Evolutionary conservation across 2,888 invertebrate species (phyloP), one percentile per base, ranked within the genome.

Genomic region (Drosophila acutilabella): DNA sequence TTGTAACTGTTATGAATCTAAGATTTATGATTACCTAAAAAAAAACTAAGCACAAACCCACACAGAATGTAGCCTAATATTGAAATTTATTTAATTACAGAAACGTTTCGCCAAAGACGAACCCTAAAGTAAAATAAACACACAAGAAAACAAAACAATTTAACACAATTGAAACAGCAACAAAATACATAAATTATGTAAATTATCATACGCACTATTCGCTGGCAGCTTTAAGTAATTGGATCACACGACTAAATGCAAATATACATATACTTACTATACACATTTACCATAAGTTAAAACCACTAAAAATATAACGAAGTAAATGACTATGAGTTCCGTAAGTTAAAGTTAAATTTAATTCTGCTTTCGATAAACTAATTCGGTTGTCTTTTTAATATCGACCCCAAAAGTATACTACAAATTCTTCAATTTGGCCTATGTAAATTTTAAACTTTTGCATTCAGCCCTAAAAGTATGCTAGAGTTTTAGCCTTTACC

Each of bases 101-200:
- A 93, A 93, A 92, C 93, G 93, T 91, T 92, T 93, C 92, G 92
- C 90, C 90, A 91, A 91, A 90, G 90, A 91, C 80, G 91, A 91
- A 80, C 79, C 86, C 88, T 75, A 75, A 30, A 30, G 68, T 78
- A 73, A 56, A 80, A 65, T 68, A 68, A 62, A 71, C 56, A 71
- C 64, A 62, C 62, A 71, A 69, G 53, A 62, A 75, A 66, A 74
- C 64, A 53, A 58, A 18, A 52, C 57, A 57, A 65, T 30, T 59
- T 75, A 74, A 78, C 79, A 78, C 65, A 58, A 50, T 58, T 56
- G 54, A 57, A 47, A 57, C 36, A 26, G 26, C 41, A 68, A 62
- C 23, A 57, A 58, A 11, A 61, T 38, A 62, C 47, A 47, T 30
- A 64, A 60, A 47, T 47, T 59, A 62, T 67, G 76, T 78, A 75